These are phyloP conservation scores for Gallinago solitaria DNA, from an alignment of 2,797 vertebrate species.

Conservation along the genomic window DNA sequence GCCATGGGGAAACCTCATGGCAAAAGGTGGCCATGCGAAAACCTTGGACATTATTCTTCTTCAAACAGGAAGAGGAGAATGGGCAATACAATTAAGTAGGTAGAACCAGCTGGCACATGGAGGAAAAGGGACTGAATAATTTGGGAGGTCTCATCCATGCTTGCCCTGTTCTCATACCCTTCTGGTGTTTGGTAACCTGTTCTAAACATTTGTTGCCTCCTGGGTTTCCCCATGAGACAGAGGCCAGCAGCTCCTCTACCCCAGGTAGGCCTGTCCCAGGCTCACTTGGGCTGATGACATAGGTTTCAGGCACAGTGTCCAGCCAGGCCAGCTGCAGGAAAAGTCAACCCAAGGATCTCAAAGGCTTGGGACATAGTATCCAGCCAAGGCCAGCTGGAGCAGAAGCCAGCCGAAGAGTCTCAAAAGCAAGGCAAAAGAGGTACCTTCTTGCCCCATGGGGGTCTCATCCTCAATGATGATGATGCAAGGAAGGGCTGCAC, in stretches of 20 bases:
- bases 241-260: background rate
- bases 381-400: background rate
- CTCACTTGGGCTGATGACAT: background rate
- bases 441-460: background rate
- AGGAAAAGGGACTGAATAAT: background rate
- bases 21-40: background rate
- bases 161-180: background rate
- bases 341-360: background rate
- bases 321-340: background rate
- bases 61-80: background rate
- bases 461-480: background rate
- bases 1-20: background rate
- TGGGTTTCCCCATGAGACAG: background rate
- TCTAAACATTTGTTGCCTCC: background rate
- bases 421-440: background rate
- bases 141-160: background rate
- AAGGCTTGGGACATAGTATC: background rate
- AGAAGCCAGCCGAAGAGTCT: background rate
- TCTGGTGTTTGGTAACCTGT: background rate
- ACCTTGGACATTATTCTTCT: accelerated
- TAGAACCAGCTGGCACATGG: background rate
- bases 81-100: background rate
- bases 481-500: accelerated
- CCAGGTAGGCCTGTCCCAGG: background rate
- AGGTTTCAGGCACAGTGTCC: background rate